phyloP scores from a whole-genome alignment of 1,140 invertebrate species.

The Sycophila sp. region DNA sequence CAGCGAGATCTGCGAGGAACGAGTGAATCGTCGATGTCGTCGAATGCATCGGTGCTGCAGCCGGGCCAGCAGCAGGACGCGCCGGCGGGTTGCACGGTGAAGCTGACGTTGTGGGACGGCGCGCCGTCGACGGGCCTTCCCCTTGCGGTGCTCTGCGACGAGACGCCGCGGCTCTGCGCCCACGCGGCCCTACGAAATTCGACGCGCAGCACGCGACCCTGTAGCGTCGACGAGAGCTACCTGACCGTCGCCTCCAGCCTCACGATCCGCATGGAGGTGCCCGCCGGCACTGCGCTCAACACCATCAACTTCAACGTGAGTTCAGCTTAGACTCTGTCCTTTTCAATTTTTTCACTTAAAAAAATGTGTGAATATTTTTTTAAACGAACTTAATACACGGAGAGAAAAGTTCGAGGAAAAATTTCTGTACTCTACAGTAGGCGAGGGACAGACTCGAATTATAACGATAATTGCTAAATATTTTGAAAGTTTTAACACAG shows the following conservation, averaged over 20 bases:
- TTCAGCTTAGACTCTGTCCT: background rate
- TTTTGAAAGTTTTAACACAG: no score
- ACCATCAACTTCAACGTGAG: slow-evolving; percentile 64
- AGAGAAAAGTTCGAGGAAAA: no score
- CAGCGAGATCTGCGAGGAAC: slow-evolving; percentile 62
- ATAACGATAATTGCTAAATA: no score
- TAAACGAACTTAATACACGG: no score
- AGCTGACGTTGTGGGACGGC: slow-evolving; percentile 60
- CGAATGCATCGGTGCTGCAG: slow-evolving; percentile 34
- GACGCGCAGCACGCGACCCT: slow-evolving; percentile 79
- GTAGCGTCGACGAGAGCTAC: slow-evolving; percentile 80
- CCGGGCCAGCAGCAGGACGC: slow-evolving; percentile 12
- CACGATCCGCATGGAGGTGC: slow-evolving; percentile 59
- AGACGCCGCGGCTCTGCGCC: slow-evolving; percentile 81
- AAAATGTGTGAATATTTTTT: background rate
- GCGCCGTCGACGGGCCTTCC: slow-evolving; percentile 56
- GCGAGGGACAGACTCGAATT: no score
- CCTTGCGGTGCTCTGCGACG: slow-evolving; percentile 78
- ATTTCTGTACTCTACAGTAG: no score
- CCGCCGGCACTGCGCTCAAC: slow-evolving; percentile 67
- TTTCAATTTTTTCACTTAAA: background rate
- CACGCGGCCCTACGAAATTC: slow-evolving; percentile 81
- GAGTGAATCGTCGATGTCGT: slow-evolving; percentile 38
- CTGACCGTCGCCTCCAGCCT: slow-evolving; percentile 74
- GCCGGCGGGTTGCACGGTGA: slow-evolving; percentile 51